Conservation (phyloP, 2,113 vertebrate species). For the Uropsilus gracilis region DNA sequence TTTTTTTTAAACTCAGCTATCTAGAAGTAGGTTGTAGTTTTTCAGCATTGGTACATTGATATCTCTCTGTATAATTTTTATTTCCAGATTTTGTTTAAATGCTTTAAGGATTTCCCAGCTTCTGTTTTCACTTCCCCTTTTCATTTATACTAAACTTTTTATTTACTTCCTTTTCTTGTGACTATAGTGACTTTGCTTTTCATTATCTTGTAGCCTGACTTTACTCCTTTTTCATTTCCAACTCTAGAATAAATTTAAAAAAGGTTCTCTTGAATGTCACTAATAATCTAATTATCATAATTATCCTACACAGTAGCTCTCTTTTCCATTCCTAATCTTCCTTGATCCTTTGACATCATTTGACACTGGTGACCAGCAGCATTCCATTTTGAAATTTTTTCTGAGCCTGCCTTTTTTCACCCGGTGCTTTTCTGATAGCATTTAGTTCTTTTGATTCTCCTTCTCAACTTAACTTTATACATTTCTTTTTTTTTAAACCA, state of each 20-base stretch:
- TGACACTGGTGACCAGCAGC: neutral
- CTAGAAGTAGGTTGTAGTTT: neutral
- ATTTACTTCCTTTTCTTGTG: neutral
- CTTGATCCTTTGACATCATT: neutral
- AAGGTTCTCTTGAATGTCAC: neutral
- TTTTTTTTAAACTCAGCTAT: neutral
- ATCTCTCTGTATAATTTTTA: neutral
- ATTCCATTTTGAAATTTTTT: neutral
- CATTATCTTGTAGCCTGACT: neutral
- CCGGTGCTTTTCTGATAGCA: neutral
- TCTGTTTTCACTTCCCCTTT: conserved; percentile 6
- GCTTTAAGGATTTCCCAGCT: neutral
- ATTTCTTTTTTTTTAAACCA: neutral
- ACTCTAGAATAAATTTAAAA: neutral
- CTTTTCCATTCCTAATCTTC: neutral
- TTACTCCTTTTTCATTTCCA: neutral
- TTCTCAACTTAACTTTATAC: neutral
- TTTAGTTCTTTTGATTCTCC: neutral
- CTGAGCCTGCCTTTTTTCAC: neutral
- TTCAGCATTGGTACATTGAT: neutral
- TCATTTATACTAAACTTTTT: neutral
- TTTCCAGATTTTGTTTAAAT: neutral
- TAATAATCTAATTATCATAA: neutral
- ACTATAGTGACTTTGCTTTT: neutral
- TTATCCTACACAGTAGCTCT: neutral